These are phyloP conservation scores for Pelochelys cantorii DNA, from an alignment of 2,797 vertebrate species.

Conservation along the genomic window DNA sequence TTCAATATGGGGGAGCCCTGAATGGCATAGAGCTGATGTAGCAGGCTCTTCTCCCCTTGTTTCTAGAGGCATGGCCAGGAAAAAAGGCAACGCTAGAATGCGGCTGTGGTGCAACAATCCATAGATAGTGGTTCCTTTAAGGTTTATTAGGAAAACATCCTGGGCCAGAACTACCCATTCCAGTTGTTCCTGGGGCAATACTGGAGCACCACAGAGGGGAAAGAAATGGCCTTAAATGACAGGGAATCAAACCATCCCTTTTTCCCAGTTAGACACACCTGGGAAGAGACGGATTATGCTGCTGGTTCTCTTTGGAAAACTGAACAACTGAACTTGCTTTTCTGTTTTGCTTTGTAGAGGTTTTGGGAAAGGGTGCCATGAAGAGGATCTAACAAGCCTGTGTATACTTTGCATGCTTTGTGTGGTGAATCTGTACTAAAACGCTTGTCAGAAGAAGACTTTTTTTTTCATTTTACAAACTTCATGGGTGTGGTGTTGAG, in stretches of 20 bases:
- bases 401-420: background rate
- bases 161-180: background rate
- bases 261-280: fast-evolving
- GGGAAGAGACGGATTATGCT: fast-evolving
- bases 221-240: background rate
- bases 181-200: background rate
- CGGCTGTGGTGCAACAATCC: background rate
- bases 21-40: background rate
- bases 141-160: background rate
- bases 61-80: background rate
- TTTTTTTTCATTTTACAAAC: background rate
- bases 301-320: fast-evolving
- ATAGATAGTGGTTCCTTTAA: background rate
- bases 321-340: background rate
- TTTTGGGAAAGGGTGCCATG: background rate
- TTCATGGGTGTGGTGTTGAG: background rate
- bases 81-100: background rate
- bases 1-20: background rate
- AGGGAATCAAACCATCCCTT: fast-evolving
- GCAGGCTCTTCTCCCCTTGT: background rate
- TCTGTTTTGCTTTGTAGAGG: background rate
- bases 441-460: background rate
- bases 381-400: fast-evolving
- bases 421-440: fast-evolving
- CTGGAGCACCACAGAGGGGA: too few relatives aligned